These are phyloP conservation scores for Tigriopus californicus DNA, from an alignment of 2,888 invertebrate species.

Conservation along the genomic window DNA sequence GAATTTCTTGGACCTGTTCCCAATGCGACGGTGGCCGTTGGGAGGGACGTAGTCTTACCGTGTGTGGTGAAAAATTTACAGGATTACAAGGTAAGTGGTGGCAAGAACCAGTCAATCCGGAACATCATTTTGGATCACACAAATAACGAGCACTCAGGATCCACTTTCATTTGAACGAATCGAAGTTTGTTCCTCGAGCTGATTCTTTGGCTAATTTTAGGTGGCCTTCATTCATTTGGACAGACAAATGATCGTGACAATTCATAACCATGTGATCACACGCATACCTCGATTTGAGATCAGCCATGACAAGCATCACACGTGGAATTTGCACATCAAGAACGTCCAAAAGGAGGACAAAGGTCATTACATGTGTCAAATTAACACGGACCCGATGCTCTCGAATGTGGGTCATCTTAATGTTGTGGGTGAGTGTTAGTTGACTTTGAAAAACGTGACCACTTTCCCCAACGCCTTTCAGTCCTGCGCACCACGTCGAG, in stretches of 20 bases:
- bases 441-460: too few species aligned
- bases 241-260: constrained; percentile 77
- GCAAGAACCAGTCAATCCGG: too few species aligned
- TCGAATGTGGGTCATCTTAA: constrained; percentile 82
- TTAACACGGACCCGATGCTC: constrained; percentile 83
- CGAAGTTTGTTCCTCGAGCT: not conserved
- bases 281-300: constrained; percentile 53
- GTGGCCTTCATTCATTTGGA: constrained; percentile 91
- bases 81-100: constrained; percentile 50
- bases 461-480: not conserved
- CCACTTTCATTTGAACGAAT: not conserved
- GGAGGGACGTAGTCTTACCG: constrained; percentile 68
- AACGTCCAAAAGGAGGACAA: constrained; percentile 78
- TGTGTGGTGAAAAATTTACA: constrained; percentile 79
- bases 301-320: constrained; percentile 75
- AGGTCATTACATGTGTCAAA: constrained; percentile 33
- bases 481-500: too few species aligned
- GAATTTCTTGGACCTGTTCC: constrained; percentile 54
- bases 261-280: constrained; percentile 77
- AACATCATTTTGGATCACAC: too few species aligned
- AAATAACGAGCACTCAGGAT: too few species aligned
- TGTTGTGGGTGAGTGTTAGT: constrained; percentile 68
- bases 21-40: constrained; percentile 75
- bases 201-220: constrained; percentile 32
- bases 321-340: constrained; percentile 73